Percentiles rank a stretch among this genome's conserved stretches.
phyloP scores from a whole-genome alignment of 2,797 vertebrate species.

The Mus minutoides region DNA sequence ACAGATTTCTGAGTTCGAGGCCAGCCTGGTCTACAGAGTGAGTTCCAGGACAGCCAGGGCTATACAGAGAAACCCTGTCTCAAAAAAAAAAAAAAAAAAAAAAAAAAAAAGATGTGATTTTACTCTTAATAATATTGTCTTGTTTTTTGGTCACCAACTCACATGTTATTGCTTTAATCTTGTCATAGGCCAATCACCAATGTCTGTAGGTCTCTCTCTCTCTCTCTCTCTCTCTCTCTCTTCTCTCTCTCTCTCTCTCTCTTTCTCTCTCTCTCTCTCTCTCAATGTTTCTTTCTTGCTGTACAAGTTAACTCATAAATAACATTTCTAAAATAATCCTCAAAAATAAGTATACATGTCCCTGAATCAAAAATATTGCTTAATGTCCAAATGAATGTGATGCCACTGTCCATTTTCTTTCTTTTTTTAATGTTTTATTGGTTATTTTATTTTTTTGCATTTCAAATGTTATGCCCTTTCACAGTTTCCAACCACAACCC shows the following conservation, averaged over 20 bases:
- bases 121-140: neutral
- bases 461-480: too few species aligned
- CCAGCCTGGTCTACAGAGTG: too few species aligned
- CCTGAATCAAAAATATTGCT: neutral
- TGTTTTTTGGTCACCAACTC: neutral
- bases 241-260: neutral
- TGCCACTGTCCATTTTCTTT: neutral
- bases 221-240: neutral
- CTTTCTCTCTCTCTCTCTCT: too few species aligned
- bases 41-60: too few species aligned
- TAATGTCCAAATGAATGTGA: neutral
- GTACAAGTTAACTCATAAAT: neutral
- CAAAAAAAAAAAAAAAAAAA: too few species aligned
- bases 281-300: too few species aligned
- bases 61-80: too few species aligned
- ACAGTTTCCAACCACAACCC: accelerated
- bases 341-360: neutral
- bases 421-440: too few species aligned
- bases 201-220: neutral
- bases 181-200: neutral
- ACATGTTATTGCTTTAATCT: neutral
- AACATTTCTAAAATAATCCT: neutral
- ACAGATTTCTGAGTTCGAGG: too few species aligned
- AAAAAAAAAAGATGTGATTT: neutral
- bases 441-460: too few species aligned